Evolutionary conservation across 1,140 invertebrate species (phyloP).

Genomic region (Nomia melanderi): DNA sequence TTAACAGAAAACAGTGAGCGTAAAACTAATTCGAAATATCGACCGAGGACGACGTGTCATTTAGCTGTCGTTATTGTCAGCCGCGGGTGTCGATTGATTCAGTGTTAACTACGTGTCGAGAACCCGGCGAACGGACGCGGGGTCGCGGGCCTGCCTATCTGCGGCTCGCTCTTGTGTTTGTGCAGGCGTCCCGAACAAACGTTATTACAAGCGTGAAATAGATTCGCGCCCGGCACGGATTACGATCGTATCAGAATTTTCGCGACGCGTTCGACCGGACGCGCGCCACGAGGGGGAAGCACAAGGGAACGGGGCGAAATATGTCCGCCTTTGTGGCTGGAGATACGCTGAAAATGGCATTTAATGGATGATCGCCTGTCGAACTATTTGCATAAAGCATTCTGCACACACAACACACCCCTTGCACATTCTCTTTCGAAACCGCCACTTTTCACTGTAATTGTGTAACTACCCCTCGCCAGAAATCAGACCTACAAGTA

Average conservation of each 20-base stretch:
- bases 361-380: constrained; percentile 53
- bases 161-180: background rate
- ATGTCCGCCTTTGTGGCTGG: constrained; percentile 40
- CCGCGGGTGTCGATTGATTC: background rate
- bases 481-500: too few species aligned
- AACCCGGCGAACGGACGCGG: background rate
- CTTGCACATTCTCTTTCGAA: constrained; percentile 4
- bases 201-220: constrained; percentile 39
- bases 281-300: background rate
- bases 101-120: constrained; percentile 9
- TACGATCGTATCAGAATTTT: constrained; percentile 44
- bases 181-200: constrained; percentile 12
- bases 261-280: constrained; percentile 1
- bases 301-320: constrained; percentile 1
- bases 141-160: background rate
- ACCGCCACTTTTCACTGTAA: constrained; percentile 13
- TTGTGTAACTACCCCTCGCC: background rate
- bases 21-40: background rate
- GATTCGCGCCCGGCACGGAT: background rate
- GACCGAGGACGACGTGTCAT: background rate
- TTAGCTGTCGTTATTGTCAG: background rate
- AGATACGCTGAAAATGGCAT: constrained; percentile 56
- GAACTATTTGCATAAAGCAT: constrained; percentile 60
- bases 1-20: background rate
- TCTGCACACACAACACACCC: background rate